Evolutionary conservation across 2,797 vertebrate species (phyloP), one percentile per base, ranked within the genome.

Genomic region (Gephyroberyx darwinii): DNA sequence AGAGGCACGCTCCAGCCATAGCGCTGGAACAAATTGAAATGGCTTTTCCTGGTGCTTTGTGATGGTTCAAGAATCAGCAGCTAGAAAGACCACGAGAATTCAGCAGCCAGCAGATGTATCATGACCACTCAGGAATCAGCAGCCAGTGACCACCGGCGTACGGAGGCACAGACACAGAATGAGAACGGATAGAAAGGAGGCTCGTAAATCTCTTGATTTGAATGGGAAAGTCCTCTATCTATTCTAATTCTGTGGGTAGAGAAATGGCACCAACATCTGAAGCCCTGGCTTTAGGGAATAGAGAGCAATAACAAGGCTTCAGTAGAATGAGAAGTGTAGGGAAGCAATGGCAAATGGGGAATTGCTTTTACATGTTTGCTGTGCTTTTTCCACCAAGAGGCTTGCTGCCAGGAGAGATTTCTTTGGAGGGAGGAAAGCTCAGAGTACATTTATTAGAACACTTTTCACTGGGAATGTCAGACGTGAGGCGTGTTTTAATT

Each of bases 111-210:
- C 72, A 79, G 69, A 80, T 83, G 43, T 71, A 75, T 83, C 31
- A 68, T 67, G 77, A 74, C 76, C 75, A 70, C 50, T 78, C 70
- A 75, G 70, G 71, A 73, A 66, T 76, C 71, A 71, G 73, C 58
- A 63, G 78, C 58, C 50, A 45, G 74, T 65, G 79, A 69, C 73
- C 3, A 70, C 73, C 62, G 74, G 50, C 66, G 47, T 53, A 39
- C 70, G 56, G 22, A 41, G 60, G 58, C 69, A 41, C 8, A 30
- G 53, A 64, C 53, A 72, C 48, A 57, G 47, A 68, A 37, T 26
- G 56, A 52, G 50, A 64, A 19, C 30, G 13, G 54, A 61, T 51
- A 30, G 58, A 72, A 31, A 20, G 35, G 8, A 31, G 43, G 39
- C 20, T 75, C 59, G 47, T 48, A 70, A n/a, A 59, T 72, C 13